A percentile compares a stretch with the other conserved stretches of the same genome.
Conservation (phyloP, 2,113 vertebrate species). For the Dascyllus trimaculatus region DNA sequence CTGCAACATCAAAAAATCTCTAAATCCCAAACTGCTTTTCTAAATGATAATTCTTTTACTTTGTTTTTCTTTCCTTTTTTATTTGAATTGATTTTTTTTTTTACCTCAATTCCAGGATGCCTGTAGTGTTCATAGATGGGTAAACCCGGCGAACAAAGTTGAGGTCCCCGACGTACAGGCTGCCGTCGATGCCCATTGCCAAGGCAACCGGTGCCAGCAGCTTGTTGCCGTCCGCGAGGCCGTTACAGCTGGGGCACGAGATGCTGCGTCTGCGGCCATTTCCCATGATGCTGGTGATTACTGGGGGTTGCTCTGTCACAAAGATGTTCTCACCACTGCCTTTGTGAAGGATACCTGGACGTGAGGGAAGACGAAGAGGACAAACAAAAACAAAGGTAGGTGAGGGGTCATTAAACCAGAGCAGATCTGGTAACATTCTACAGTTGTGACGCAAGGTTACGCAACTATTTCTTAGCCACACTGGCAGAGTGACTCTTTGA, state of each 20-base stretch:
- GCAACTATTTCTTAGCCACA: not conserved
- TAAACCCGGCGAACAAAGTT: slow-evolving; percentile 97
- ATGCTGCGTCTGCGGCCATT: slow-evolving; percentile 97
- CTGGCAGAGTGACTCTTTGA: not conserved
- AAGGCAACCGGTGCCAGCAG: slow-evolving; percentile 98
- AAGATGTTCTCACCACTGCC: slow-evolving; percentile 98
- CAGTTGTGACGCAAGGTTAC: not conserved
- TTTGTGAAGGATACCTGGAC: slow-evolving; percentile 96
- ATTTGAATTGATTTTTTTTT: not conserved
- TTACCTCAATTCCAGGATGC: slow-evolving; percentile 96
- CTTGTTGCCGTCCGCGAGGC: slow-evolving; percentile 98
- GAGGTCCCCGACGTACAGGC: slow-evolving; percentile 97
- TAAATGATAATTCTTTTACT: slow-evolving; percentile 2
- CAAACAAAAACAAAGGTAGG: not conserved
- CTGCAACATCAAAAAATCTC: slow-evolving; percentile 17
- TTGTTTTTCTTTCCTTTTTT: not conserved
- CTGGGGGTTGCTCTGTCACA: slow-evolving; percentile 95
- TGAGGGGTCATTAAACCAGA: not conserved
- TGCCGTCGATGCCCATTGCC: slow-evolving; percentile 95
- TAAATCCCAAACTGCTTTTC: slow-evolving; percentile 16
- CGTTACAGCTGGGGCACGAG: slow-evolving; percentile 98
- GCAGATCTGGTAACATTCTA: not conserved
- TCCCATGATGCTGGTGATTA: slow-evolving; percentile 97
- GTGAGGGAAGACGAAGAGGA: not conserved
- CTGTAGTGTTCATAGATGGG: slow-evolving; percentile 96